Evolutionary conservation across 2,797 vertebrate genomes (phyloP).

Genomic region (Pelodytes ibericus): DNA sequence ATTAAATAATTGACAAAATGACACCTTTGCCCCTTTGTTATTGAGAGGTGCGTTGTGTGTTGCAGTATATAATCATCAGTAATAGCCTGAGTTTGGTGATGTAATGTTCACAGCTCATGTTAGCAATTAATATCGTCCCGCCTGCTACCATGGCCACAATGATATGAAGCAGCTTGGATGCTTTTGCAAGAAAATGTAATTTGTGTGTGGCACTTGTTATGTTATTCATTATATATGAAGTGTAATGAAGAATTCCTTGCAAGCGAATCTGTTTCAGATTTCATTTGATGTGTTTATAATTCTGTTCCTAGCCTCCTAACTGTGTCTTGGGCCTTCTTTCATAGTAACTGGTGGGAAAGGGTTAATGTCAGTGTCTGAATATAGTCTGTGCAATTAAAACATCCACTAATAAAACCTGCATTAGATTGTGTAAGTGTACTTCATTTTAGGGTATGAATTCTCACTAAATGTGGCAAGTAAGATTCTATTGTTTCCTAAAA

Average conservation of each 20-base stretch:
- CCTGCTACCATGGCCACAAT: conserved; percentile 12
- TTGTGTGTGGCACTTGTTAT: background rate
- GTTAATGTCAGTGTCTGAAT: background rate
- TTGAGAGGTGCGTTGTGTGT: background rate
- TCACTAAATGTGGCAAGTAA: too few species aligned
- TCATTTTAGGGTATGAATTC: too few species aligned
- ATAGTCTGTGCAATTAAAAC: too few species aligned
- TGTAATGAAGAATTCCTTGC: background rate
- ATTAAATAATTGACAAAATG: background rate
- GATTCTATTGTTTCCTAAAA: too few species aligned
- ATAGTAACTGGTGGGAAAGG: background rate
- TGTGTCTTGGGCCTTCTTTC: background rate
- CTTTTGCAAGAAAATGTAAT: background rate
- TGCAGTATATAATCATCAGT: background rate
- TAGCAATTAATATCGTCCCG: background rate
- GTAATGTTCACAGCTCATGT: background rate
- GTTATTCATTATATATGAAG: conserved; percentile 1
- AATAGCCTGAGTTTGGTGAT: background rate
- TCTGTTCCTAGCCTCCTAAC: background rate
- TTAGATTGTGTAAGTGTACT: too few species aligned
- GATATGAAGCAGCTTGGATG: background rate
- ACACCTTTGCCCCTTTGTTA: background rate
- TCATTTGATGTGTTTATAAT: background rate
- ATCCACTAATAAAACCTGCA: too few species aligned
- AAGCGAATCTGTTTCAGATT: background rate